A percentile compares a stretch with the other conserved stretches of the same genome.
phyloP scores from a whole-genome alignment of 2,888 invertebrate genomes.

The Dinocampus coccinellae region DNA sequence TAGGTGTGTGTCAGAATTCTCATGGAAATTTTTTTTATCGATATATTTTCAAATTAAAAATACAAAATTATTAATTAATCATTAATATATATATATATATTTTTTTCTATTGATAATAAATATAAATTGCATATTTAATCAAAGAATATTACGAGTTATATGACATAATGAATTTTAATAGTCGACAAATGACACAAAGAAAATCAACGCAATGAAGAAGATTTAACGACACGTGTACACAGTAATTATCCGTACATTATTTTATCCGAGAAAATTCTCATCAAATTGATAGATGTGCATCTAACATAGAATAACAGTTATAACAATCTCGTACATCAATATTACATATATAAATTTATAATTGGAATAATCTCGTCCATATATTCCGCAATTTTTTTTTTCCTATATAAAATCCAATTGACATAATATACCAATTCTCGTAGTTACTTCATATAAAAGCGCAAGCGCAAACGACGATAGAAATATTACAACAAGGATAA shows the following conservation, averaged over 20 bases:
- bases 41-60: constrained; percentile 19
- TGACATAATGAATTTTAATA: background rate
- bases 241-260: no score
- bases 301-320: no score
- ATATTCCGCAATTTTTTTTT: no score
- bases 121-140: background rate
- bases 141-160: background rate
- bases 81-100: no score
- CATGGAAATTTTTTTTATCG: constrained; percentile 27
- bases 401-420: no score
- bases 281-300: no score
- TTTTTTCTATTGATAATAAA: background rate
- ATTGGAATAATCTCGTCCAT: no score
- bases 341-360: no score
- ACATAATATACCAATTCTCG: no score
- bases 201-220: background rate
- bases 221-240: background rate
- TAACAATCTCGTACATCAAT: background rate
- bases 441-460: no score
- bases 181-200: background rate
- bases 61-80: background rate
- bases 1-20: constrained; percentile 34
- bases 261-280: no score
- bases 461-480: background rate
- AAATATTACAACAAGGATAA: no score